phyloP scores from a whole-genome alignment of 2,888 invertebrate species.

The Lordiphosa fenestrarum region DNA sequence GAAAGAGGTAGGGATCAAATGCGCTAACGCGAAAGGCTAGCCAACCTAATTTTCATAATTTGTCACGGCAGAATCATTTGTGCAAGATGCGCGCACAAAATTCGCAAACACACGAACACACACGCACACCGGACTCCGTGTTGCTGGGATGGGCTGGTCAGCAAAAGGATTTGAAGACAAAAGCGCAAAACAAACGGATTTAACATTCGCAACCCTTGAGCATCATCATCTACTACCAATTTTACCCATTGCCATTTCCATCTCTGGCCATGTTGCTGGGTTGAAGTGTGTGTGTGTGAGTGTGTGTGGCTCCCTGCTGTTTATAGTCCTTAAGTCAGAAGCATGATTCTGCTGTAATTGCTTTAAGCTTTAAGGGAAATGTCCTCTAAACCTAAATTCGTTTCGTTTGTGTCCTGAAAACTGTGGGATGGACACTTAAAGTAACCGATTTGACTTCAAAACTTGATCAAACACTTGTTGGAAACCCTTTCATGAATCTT shows the following conservation, averaged over 20 bases:
- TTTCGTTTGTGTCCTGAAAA: too few relatives aligned
- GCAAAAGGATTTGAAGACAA: conserved; percentile 65
- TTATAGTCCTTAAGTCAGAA: conserved; percentile 19
- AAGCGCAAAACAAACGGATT: conserved; percentile 67
- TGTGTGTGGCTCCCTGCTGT: conserved; percentile 34
- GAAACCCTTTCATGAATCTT: too few relatives aligned
- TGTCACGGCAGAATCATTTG: conserved; percentile 71
- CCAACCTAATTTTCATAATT: conserved; percentile 67
- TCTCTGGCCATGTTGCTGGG: conserved; percentile 2
- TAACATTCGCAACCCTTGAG: conserved; percentile 62
- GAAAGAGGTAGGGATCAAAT: conserved; percentile 7
- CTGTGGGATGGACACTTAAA: too few relatives aligned
- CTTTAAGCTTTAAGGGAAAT: conserved; percentile 1
- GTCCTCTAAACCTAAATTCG: too few relatives aligned
- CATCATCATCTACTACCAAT: conserved; percentile 8
- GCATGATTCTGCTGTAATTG: conserved; percentile 40
- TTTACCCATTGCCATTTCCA: background rate
- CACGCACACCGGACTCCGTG: background rate
- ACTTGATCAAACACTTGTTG: too few relatives aligned
- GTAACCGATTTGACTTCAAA: too few relatives aligned
- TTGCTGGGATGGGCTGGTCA: conserved; percentile 37
- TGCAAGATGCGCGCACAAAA: conserved; percentile 53
- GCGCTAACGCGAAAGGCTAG: conserved; percentile 9
- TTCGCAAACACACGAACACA: conserved; percentile 39
- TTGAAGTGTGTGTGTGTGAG: background rate